Evolutionary conservation across 2,113 vertebrate genomes (phyloP), one percentile per base, ranked within the genome.

Genomic region (Grantiella picta): DNA sequence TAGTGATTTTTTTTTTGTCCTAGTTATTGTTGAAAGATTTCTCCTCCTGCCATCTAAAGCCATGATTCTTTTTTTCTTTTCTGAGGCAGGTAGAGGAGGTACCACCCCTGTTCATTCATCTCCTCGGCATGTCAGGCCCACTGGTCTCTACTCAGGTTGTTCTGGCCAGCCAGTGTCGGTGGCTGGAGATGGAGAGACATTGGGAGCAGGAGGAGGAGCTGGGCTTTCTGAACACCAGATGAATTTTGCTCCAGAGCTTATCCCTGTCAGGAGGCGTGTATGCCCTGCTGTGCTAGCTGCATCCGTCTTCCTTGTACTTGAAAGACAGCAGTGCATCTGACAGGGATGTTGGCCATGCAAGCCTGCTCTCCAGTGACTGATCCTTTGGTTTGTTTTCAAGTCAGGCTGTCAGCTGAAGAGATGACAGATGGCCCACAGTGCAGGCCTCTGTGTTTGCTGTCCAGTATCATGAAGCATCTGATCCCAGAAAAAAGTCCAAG

Each of bases 361-460:
- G 68, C 27, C 52, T 89, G 28, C 52, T 94, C 60, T 92, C 52
- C 60, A 84, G 60, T 65, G 57, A 54, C 81, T 70, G 33, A 68
- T 31, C 20, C 53, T 91, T 86, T 88, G 63, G 44, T 86, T 86
- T 89, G 47, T 68, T 92, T 91, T 90, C 4, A 3, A 79, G 57
- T 38, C 84, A 76, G 65, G 19, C 52, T 91, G 73, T 78, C 84
- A 93, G 61, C 38, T 91, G 49, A 89, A 89, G 49, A 87, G 11
- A 49, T 91, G 70, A 75, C 96, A 93, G 87, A 94, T 82, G 94
- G 82, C 72, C 57, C 22, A 33, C n/a, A 76, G 66, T 85, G 64
- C 66, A 91, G 71, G 84, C 23, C 45, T 73, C 50, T 81, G 47
- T 63, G 47, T 81, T 77, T 70, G 33, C 42, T 91, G 60, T 47